Percentiles rank a stretch among this genome's conserved stretches.
These are phyloP conservation scores for Synergus gifuensis DNA, from an alignment of 2,888 invertebrate species.

Conservation along the genomic window DNA sequence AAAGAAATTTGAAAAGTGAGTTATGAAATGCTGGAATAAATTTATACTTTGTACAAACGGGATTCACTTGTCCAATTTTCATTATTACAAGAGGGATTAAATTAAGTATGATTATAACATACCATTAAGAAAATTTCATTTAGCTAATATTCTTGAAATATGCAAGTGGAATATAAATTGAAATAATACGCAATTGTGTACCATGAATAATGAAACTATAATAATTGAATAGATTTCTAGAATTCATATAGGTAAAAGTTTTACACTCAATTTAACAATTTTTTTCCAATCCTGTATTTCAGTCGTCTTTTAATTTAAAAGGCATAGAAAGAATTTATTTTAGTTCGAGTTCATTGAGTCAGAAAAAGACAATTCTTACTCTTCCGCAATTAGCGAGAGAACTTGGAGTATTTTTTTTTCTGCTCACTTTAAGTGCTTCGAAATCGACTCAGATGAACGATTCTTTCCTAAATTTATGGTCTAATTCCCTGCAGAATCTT, in stretches of 20 bases:
- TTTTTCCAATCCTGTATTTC: background rate
- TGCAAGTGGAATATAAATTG: too few species aligned
- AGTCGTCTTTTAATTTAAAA: background rate
- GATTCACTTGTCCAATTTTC: background rate
- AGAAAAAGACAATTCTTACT: conserved; percentile 12
- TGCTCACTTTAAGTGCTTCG: conserved; percentile 3
- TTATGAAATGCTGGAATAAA: background rate
- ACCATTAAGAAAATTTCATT: too few species aligned
- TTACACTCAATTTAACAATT: conserved; percentile 7
- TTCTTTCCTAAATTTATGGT: conserved; percentile 7
- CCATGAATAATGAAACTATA: too few species aligned
- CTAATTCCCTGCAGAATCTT: background rate
- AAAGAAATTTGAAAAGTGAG: background rate
- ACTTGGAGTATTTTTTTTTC: conserved; percentile 6
- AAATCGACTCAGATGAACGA: background rate
- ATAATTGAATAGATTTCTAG: background rate
- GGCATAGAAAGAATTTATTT: background rate
- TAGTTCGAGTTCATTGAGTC: background rate
- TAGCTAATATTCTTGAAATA: too few species aligned
- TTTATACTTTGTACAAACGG: background rate
- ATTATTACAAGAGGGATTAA: background rate
- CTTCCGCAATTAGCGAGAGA: conserved; percentile 7
- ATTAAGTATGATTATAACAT: too few species aligned
- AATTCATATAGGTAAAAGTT: background rate
- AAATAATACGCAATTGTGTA: too few species aligned